Evolutionary conservation across 23 tunicate species (phyloP).

Genomic region (Halocynthia aurantium): DNA sequence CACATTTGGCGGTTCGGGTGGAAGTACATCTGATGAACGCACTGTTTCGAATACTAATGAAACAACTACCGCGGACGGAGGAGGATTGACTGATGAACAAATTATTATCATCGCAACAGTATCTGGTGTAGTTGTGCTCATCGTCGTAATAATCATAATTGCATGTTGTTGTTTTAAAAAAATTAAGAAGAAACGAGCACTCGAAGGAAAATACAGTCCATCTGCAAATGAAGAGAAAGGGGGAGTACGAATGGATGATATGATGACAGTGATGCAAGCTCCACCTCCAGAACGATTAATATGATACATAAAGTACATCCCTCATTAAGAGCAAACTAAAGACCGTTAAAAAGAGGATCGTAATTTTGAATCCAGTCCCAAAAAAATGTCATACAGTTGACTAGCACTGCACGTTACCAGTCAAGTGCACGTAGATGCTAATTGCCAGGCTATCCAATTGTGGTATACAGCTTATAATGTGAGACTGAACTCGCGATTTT

Average conservation of each 20-base stretch:
- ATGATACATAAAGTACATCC: conserved; percentile 6
- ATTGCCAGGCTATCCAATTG: no score
- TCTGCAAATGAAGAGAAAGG: conserved; percentile 84
- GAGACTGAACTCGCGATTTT: no score
- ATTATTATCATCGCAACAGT: conserved; percentile 36
- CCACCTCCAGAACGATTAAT: conserved; percentile 87
- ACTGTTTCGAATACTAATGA: no score
- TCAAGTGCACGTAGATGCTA: no score
- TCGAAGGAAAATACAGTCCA: conserved; percentile 90
- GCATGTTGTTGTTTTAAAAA: conserved; percentile 35
- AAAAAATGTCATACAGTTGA: no score
- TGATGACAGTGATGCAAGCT: conserved; percentile 72
- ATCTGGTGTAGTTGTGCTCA: conserved; percentile 51
- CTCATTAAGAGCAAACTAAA: no score
- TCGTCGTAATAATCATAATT: conserved; percentile 22
- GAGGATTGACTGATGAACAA: conserved; percentile 22
- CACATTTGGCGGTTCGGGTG: neutral
- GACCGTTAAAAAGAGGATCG: no score
- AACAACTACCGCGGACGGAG: neutral
- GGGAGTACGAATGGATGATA: conserved; percentile 68
- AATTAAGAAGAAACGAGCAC: conserved; percentile 65
- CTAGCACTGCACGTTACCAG: no score
- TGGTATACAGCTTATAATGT: no score
- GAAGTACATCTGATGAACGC: neutral
- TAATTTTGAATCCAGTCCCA: no score